These are phyloP conservation scores for Plagodis dolabraria DNA, from an alignment of 2,888 invertebrate species.

Conservation along the genomic window DNA sequence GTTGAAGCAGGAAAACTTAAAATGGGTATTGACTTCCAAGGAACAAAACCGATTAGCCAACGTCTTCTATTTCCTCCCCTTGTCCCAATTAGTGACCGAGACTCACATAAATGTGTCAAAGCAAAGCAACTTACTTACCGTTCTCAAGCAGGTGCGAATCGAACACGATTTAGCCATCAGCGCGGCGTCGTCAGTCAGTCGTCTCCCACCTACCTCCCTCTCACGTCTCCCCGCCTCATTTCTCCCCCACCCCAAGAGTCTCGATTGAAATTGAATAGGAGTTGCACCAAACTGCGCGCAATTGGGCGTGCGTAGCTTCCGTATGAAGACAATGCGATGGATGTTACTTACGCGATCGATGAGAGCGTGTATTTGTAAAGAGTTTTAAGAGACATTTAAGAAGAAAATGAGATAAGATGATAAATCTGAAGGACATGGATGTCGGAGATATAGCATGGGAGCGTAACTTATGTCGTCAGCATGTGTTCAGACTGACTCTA, in stretches of 20 bases:
- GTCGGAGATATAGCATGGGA: not conserved
- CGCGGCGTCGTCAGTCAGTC: conserved; percentile 67
- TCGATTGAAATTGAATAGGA: conserved; percentile 76
- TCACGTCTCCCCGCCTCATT: conserved; percentile 12
- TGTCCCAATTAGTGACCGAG: not conserved
- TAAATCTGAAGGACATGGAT: not conserved
- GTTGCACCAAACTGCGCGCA: conserved; percentile 67
- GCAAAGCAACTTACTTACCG: conserved; percentile 54
- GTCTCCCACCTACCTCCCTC: conserved; percentile 27
- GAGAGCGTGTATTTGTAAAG: conserved; percentile 9
- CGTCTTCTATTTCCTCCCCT: too few species aligned
- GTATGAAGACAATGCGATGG: conserved; percentile 50
- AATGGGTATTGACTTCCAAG: too few species aligned
- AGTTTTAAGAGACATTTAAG: not conserved
- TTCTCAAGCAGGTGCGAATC: conserved; percentile 73
- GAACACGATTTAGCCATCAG: conserved; percentile 83
- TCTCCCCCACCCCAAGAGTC: conserved; percentile 49
- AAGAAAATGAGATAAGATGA: not conserved
- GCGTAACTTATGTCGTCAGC: too few species aligned
- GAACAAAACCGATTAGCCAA: too few species aligned
- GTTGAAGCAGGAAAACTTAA: too few species aligned
- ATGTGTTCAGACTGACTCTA: too few species aligned
- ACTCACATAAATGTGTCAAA: conserved; percentile 23
- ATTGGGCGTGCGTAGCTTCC: conserved; percentile 66
- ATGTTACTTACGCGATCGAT: conserved; percentile 42